Percentiles rank a stretch among this genome's conserved stretches.
phyloP scores from a whole-genome alignment of 2,113 vertebrate genomes.

The Pseudolaguvia tuberculata region DNA sequence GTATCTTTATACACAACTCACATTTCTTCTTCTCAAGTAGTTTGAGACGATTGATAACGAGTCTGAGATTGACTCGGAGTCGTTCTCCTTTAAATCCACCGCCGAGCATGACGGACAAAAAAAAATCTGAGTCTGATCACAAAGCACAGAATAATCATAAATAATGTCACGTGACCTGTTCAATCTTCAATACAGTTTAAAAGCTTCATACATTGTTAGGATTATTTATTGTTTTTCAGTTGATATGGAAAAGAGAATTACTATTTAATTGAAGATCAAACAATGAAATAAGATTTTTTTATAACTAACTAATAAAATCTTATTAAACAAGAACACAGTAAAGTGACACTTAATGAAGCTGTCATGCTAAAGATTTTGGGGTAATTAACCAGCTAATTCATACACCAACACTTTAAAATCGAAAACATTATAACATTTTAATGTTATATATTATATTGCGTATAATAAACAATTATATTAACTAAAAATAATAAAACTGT shows the following conservation, averaged over 20 bases:
- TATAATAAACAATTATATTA: background rate
- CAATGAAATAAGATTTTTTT: too few species aligned
- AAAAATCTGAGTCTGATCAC: slow-evolving; percentile 38
- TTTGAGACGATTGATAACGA: slow-evolving; percentile 95
- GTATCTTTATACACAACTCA: slow-evolving; percentile 63
- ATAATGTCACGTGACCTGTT: background rate
- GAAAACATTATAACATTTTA: too few species aligned
- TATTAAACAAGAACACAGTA: background rate
- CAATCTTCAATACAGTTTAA: background rate
- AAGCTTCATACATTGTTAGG: too few species aligned
- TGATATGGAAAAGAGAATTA: background rate
- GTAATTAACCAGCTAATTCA: background rate
- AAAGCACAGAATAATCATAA: slow-evolving; percentile 12
- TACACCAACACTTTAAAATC: background rate
- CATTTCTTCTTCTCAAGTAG: slow-evolving; percentile 99
- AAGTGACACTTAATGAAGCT: background rate
- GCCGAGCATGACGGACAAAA: slow-evolving; percentile 76
- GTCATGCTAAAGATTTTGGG: background rate
- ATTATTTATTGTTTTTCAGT: too few species aligned
- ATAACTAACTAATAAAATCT: background rate
- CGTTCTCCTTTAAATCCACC: slow-evolving; percentile 93
- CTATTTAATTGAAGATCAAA: too few species aligned
- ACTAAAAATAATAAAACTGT: too few species aligned
- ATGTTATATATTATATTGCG: background rate
- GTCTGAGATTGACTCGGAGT: slow-evolving; percentile 88